Percentiles rank a stretch among this genome's conserved stretches.
Conservation (phyloP, 2,797 vertebrate species). For the Alosa sapidissima region DNA sequence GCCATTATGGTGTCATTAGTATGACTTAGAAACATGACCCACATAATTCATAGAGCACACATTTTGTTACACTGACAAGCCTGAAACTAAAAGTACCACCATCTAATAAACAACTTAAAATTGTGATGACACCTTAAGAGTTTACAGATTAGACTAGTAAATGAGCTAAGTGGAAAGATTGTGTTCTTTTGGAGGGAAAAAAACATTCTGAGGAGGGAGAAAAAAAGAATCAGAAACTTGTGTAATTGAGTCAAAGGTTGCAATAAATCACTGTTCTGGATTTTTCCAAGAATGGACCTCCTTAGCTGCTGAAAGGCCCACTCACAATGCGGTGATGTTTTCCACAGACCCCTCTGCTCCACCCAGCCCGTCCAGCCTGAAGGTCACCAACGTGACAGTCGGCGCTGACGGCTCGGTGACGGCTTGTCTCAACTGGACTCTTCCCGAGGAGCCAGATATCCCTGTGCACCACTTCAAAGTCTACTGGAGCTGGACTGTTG, state of each 20-base stretch:
- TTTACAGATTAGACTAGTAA: slow-evolving; percentile 13
- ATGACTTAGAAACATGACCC: background rate
- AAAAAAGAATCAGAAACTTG: background rate
- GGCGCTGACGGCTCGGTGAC: slow-evolving; percentile 77
- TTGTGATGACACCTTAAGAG: slow-evolving; percentile 12
- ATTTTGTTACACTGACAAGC: background rate
- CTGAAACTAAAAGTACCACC: background rate
- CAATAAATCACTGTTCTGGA: slow-evolving; percentile 15
- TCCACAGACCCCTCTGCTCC: slow-evolving; percentile 87
- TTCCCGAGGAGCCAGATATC: slow-evolving; percentile 85
- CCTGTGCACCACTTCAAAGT: slow-evolving; percentile 95
- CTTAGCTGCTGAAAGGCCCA: slow-evolving; percentile 10
- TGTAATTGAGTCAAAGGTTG: slow-evolving; percentile 20
- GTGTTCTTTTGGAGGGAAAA: background rate
- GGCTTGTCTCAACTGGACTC: slow-evolving; percentile 82
- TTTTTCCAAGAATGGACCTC: slow-evolving; percentile 22
- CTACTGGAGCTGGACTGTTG: slow-evolving; percentile 89
- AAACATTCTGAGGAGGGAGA: background rate
- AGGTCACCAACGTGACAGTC: slow-evolving; percentile 75
- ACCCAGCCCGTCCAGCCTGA: slow-evolving; percentile 79
- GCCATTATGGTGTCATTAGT: background rate
- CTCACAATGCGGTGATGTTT: slow-evolving; percentile 23
- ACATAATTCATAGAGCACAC: background rate
- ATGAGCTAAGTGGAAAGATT: slow-evolving; percentile 19
- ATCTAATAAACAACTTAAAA: background rate